phyloP scores from a whole-genome alignment of 2,797 vertebrate species.

The Thripadectes ignobilis region DNA sequence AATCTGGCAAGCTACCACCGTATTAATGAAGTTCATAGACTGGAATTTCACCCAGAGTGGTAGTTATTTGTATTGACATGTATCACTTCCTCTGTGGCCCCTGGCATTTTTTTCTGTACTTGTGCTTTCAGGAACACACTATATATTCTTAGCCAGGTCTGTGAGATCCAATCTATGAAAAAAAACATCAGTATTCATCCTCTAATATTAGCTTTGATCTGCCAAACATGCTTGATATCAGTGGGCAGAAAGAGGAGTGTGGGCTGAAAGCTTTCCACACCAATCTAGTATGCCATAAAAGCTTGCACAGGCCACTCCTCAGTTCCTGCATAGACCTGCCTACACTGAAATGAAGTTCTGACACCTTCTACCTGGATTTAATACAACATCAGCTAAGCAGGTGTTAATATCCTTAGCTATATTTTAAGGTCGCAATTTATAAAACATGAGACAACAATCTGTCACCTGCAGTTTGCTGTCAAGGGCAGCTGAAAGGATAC shows the following conservation, averaged over 20 bases:
- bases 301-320: constrained; percentile 3
- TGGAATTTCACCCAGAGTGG: constrained; percentile 46
- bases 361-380: constrained; percentile 15
- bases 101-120: not conserved
- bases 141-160: not conserved
- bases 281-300: constrained; percentile 2
- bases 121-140: constrained; percentile 28
- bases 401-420: not conserved
- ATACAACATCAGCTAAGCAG: constrained; percentile 1
- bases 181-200: not conserved
- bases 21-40: constrained; percentile 41
- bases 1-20: constrained; percentile 29
- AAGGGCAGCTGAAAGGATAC: not conserved
- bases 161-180: constrained; percentile 23
- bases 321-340: constrained; percentile 40
- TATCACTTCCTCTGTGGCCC: constrained; percentile 23
- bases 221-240: constrained; percentile 16
- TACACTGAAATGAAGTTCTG: not conserved
- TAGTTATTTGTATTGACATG: constrained; percentile 57
- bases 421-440: not conserved
- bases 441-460: not conserved
- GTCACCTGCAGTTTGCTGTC: not conserved
- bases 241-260: constrained; percentile 11
- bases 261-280: constrained; percentile 29
- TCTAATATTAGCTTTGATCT: constrained; percentile 42